A percentile compares a stretch with the other conserved stretches of the same genome.
phyloP scores from a whole-genome alignment of 2,113 vertebrate species.

The Cyprinus carpio region DNA sequence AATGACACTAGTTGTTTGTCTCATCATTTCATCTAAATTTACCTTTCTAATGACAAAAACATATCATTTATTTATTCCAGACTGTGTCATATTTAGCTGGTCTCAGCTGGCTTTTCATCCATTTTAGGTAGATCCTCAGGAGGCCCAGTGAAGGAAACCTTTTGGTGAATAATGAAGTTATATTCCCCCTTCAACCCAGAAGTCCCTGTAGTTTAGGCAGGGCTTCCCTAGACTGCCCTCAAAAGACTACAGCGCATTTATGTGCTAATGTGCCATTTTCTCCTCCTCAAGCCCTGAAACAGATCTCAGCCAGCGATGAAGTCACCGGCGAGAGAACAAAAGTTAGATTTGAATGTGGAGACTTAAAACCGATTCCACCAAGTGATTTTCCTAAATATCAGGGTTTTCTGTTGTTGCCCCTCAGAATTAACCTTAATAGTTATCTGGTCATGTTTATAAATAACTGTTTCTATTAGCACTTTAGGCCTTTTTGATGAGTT shows the following conservation, averaged over 20 bases:
- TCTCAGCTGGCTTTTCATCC: slow-evolving; percentile 41
- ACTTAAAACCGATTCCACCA: slow-evolving; percentile 5
- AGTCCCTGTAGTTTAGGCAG: slow-evolving; percentile 49
- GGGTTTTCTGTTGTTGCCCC: not conserved
- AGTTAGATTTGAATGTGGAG: slow-evolving; percentile 30
- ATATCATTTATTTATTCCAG: not conserved
- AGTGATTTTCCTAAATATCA: slow-evolving; percentile 15
- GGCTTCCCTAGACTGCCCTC: slow-evolving; percentile 32
- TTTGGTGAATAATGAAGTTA: slow-evolving; percentile 42
- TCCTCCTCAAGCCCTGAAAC: slow-evolving; percentile 25
- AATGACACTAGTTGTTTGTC: slow-evolving; percentile 4
- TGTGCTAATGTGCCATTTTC: slow-evolving; percentile 62
- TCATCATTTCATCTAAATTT: slow-evolving; percentile 9
- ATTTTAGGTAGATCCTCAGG: slow-evolving; percentile 33
- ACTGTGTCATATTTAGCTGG: slow-evolving; percentile 36
- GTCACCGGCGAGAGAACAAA: slow-evolving; percentile 45
- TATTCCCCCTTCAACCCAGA: slow-evolving; percentile 27
- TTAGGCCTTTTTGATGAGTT: not conserved
- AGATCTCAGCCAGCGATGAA: slow-evolving; percentile 32
- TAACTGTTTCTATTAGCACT: not conserved
- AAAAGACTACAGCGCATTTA: slow-evolving; percentile 53
- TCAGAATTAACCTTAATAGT: not conserved
- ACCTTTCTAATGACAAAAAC: not conserved
- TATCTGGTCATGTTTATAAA: not conserved
- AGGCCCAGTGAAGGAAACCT: slow-evolving; percentile 36